Percentiles rank a stretch among this genome's conserved stretches.
phyloP scores from a whole-genome alignment of 2,888 invertebrate species.

The Heteromurus nitidus region DNA sequence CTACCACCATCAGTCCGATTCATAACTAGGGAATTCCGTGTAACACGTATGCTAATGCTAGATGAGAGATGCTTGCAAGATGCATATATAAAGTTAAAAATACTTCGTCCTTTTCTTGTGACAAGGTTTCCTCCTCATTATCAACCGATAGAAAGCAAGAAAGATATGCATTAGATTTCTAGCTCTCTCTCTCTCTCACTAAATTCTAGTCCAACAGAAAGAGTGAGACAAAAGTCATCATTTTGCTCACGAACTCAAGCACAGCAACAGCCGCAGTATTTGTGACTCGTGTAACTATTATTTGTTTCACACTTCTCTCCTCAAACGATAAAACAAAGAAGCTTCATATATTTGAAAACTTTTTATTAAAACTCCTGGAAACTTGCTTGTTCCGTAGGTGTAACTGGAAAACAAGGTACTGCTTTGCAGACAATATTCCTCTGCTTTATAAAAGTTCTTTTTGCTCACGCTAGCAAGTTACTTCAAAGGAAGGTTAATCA shows the following conservation, averaged over 20 bases:
- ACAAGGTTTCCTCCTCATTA: constrained; percentile 42
- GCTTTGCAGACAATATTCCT: background rate
- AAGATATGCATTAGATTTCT: too few species aligned
- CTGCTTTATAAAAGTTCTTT: background rate
- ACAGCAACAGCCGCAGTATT: background rate
- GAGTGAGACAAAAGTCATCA: background rate
- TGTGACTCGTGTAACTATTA: too few species aligned
- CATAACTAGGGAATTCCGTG: background rate
- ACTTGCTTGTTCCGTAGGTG: constrained; percentile 12
- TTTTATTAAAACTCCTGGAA: constrained; percentile 10
- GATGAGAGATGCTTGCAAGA: background rate
- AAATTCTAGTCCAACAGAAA: too few species aligned
- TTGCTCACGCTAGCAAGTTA: background rate
- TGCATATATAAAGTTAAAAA: constrained; percentile 44
- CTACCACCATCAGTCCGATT: background rate
- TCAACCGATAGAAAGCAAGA: constrained; percentile 37
- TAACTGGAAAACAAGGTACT: constrained; percentile 31
- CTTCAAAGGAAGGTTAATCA: too few species aligned
- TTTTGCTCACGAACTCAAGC: background rate
- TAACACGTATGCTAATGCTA: background rate
- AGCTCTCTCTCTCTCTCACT: too few species aligned
- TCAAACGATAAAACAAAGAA: too few species aligned
- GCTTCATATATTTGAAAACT: background rate
- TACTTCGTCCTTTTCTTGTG: constrained; percentile 47
- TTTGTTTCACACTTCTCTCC: too few species aligned